Evolutionary conservation across 2,888 invertebrate genomes (phyloP).

Genomic region (Pediacus dermestoides): DNA sequence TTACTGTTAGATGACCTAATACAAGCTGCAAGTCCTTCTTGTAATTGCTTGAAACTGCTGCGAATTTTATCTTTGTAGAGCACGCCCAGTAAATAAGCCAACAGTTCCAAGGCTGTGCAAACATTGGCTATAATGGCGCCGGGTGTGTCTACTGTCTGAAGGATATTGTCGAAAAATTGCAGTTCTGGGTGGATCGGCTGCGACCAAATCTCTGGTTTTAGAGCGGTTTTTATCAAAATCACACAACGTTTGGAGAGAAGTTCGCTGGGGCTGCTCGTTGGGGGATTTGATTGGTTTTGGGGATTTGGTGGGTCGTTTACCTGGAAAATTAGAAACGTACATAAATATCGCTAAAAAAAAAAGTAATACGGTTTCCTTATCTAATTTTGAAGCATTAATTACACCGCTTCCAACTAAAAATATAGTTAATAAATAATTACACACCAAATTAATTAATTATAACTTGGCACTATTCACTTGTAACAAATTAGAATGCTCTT

Average conservation of each 20-base stretch:
- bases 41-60: conserved; percentile 79
- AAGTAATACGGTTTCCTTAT: too few species aligned
- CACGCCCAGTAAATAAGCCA: conserved; percentile 82
- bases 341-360: too few species aligned
- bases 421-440: too few species aligned
- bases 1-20: conserved; percentile 84
- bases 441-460: too few species aligned
- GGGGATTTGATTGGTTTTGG: conserved; percentile 43
- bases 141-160: conserved; percentile 58
- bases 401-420: too few species aligned
- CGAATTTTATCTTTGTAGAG: conserved; percentile 83
- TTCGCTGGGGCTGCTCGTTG: conserved; percentile 61
- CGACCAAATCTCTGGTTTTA: conserved; percentile 93
- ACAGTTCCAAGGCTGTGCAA: conserved; percentile 85
- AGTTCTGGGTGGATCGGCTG: conserved; percentile 88
- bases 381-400: too few species aligned
- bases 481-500: too few species aligned
- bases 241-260: conserved; percentile 76
- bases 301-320: conserved; percentile 65
- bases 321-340: too few species aligned
- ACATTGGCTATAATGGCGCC: conserved; percentile 79
- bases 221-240: conserved; percentile 80
- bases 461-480: too few species aligned
- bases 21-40: conserved; percentile 86
- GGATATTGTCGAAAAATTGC: conserved; percentile 80